Evolutionary conservation across 2,797 vertebrate species (phyloP).

Genomic region (Fringilla coelebs): DNA sequence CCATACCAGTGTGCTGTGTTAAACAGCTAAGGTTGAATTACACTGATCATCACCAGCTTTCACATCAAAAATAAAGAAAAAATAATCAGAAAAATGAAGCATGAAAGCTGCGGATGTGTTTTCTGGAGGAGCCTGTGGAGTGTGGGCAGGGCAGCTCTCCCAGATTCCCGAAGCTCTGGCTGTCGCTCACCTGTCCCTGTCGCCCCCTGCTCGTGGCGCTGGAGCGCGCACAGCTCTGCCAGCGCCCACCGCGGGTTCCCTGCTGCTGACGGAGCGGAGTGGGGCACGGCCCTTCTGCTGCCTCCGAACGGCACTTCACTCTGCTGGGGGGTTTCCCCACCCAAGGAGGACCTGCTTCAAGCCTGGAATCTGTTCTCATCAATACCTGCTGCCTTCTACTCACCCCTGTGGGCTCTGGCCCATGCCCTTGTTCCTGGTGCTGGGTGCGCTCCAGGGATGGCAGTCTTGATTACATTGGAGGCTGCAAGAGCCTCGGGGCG

Average conservation of each 20-base stretch:
- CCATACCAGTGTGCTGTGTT: neutral
- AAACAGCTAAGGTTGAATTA: neutral
- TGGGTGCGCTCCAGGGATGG: neutral
- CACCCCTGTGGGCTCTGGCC: accelerated
- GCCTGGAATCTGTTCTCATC: neutral
- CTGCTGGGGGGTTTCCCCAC: neutral
- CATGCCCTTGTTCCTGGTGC: neutral
- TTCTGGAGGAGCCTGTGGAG: neutral
- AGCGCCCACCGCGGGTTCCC: accelerated
- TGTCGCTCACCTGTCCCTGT: accelerated
- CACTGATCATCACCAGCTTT: neutral
- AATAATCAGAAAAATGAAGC: neutral
- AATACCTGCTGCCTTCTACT: accelerated
- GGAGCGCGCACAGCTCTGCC: accelerated
- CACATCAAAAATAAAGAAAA: neutral
- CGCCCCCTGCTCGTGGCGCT: accelerated
- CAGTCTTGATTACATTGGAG: neutral
- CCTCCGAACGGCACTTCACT: neutral
- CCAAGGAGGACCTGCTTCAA: too few species aligned
- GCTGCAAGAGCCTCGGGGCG: neutral
- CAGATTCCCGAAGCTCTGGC: neutral
- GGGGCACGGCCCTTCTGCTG: neutral
- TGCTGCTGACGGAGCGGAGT: accelerated
- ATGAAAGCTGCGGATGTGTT: accelerated
- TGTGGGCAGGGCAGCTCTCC: neutral